Conservation (phyloP, 1,140 invertebrate genomes). For the Protaetia brevitarsis region DNA sequence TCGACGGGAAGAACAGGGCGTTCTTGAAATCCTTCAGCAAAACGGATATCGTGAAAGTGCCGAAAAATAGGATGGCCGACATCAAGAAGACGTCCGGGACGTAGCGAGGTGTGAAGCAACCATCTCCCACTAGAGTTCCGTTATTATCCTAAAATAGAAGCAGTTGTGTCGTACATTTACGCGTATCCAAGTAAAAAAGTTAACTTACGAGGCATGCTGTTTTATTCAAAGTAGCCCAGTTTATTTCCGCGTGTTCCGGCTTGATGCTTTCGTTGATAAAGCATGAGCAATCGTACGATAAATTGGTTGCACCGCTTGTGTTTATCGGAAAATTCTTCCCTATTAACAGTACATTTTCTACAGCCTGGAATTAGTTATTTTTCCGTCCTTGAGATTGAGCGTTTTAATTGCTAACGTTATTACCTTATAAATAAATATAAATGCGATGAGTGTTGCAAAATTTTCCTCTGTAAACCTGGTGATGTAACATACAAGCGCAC, state of each 20-base stretch:
- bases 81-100: constrained; percentile 95
- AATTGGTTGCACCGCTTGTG: constrained; percentile 47
- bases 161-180: background rate
- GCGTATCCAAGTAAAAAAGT: background rate
- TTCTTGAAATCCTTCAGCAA: constrained; percentile 92
- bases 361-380: constrained; percentile 57
- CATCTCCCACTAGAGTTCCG: constrained; percentile 71
- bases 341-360: constrained; percentile 81
- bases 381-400: background rate
- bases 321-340: constrained; percentile 77
- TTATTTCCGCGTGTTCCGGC: constrained; percentile 46
- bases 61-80: constrained; percentile 90
- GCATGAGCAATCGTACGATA: constrained; percentile 68
- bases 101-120: constrained; percentile 70
- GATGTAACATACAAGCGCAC: constrained; percentile 97
- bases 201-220: constrained; percentile 62
- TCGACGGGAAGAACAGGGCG: constrained; percentile 93
- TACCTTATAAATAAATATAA: constrained; percentile 99
- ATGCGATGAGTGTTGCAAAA: constrained; percentile 96
- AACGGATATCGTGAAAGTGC: constrained; percentile 89
- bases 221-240: constrained; percentile 63
- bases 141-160: constrained; percentile 62
- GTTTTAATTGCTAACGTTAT: background rate
- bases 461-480: constrained; percentile 99
- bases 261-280: constrained; percentile 50